Evolutionary conservation across 2,113 vertebrate genomes (phyloP), one percentile per base, ranked within the genome.

Genomic region (Pipa parva): DNA sequence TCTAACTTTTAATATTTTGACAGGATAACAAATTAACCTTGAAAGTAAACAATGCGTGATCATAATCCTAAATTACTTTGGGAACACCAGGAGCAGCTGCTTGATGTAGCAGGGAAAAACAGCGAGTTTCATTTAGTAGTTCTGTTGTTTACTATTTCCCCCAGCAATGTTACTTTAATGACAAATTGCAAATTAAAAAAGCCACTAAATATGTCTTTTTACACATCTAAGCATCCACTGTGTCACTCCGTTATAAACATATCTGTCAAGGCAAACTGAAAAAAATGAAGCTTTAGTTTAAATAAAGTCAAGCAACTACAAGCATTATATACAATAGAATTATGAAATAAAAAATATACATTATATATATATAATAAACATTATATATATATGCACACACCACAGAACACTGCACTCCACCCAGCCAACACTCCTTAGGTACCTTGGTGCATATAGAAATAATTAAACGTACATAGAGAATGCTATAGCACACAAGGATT

Each of bases 1-100:
- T 20, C 28, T 59, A 59, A 51, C 63, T 59, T 67, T 66, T 66
- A 58, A 59, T 60, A 60, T 51, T 60, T 27, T 69, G 57, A 69
- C 65, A 69, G 59, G 65, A 69, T 69, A 69, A 69, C 65, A 69
- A 69, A 59, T 69, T 69, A 60, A 69, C 65, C 65, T 69, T 69
- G 65, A 69, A 60, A 69, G 60, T 69, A 59, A 69, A 60, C 65
- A 69, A 69, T 60, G 57, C 57, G 65, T 69, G 65, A 69, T 60
- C 25, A 22, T 52, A 69, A 69, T 69, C 59, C 59, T 60, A 69
- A 69, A 69, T 69, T 60, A 69, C 56, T 69, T 59, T 69, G 65
- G 65, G 65, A 69, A 69, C 65, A 69, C 57, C 65, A 69, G 28
- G 65, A 69, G 65, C 65, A 69, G 46, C 65, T 69, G 65, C 48